These are phyloP conservation scores for Ginglymostoma cirratum DNA, from an alignment of 2,113 vertebrate genomes.

Conservation along the genomic window DNA sequence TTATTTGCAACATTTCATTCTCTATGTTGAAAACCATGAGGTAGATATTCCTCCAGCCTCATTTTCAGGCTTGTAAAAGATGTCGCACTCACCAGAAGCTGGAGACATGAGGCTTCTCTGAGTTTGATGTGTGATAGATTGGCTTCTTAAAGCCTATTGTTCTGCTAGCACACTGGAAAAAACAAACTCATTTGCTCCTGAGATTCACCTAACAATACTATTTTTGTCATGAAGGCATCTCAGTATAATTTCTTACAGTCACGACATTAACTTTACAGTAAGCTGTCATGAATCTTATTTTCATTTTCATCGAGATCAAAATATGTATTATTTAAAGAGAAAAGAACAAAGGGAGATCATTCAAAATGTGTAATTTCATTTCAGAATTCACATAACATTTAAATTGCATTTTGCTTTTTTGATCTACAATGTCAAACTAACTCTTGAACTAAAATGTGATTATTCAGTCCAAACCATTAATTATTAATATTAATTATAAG, in stretches of 20 bases:
- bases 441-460: not conserved
- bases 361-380: slow-evolving; percentile 19
- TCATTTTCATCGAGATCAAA: not conserved
- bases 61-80: too few species aligned
- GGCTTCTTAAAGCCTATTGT: not conserved
- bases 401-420: not conserved
- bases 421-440: not conserved
- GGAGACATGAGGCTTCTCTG: too few species aligned
- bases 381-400: not conserved
- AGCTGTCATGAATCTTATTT: slow-evolving; percentile 2
- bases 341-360: not conserved
- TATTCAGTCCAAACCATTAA: not conserved
- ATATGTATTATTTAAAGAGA: not conserved
- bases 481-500: not conserved
- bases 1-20: too few species aligned
- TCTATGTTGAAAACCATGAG: too few species aligned
- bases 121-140: too few species aligned
- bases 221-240: not conserved
- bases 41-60: too few species aligned
- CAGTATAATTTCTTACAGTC: not conserved
- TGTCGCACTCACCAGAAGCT: too few species aligned
- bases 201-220: slow-evolving; percentile 22
- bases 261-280: not conserved
- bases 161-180: not conserved
- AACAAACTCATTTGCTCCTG: not conserved